Conservation (phyloP, 1,140 invertebrate species). For the Heliconius himera region DNA sequence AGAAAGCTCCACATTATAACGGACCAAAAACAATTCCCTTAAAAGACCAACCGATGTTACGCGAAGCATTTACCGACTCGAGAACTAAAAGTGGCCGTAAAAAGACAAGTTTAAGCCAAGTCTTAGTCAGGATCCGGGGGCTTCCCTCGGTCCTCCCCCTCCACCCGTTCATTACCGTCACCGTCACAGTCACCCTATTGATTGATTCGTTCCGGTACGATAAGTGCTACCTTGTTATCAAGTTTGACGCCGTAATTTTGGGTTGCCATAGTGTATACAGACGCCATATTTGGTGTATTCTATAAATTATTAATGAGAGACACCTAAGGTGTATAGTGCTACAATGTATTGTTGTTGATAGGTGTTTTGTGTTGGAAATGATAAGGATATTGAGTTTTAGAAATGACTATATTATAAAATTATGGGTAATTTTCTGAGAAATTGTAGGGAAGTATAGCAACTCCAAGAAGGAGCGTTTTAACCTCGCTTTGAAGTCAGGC, state of each 20-base stretch:
- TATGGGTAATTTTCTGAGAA: no score
- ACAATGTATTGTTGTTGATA: constrained; percentile 1
- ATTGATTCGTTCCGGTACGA: constrained; percentile 68
- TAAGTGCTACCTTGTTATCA: constrained; percentile 68
- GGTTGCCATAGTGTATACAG: constrained; percentile 30
- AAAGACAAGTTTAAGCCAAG: constrained; percentile 35
- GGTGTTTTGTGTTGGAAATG: no score
- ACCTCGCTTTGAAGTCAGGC: neutral
- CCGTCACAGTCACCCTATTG: constrained; percentile 47
- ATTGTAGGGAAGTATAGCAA: no score
- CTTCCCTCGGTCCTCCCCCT: constrained; percentile 42
- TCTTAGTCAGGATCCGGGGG: constrained; percentile 27
- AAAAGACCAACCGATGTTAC: constrained; percentile 20
- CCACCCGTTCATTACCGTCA: constrained; percentile 51
- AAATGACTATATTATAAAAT: neutral
- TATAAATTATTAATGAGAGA: constrained; percentile 7
- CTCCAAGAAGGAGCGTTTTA: neutral
- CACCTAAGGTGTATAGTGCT: neutral
- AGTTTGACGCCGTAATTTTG: constrained; percentile 44
- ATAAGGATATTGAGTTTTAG: neutral
- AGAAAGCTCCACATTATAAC: neutral
- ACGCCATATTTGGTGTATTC: constrained; percentile 4
- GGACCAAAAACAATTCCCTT: constrained; percentile 18
- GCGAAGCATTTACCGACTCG: neutral
- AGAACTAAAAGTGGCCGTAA: constrained; percentile 24